Conservation (phyloP, 2,888 invertebrate genomes). For the Tetranychus piercei region DNA sequence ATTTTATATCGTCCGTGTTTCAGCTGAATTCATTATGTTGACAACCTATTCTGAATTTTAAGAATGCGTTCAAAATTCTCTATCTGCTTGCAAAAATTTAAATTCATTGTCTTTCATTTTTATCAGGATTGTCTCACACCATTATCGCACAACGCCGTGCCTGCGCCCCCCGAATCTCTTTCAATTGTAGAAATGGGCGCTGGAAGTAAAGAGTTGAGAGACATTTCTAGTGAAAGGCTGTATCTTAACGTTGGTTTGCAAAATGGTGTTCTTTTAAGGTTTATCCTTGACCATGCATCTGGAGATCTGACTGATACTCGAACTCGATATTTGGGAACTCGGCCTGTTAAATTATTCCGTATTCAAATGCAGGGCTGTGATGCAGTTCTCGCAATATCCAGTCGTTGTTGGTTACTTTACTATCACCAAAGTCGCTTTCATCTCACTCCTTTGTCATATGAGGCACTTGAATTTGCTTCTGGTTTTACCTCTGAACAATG, state of each 20-base stretch:
- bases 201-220: conserved; percentile 31
- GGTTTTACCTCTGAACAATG: conserved; percentile 90
- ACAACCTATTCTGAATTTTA: neutral
- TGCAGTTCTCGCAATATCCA: conserved; percentile 87
- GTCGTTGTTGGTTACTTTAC: conserved; percentile 92
- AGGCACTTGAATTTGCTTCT: conserved; percentile 87
- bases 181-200: conserved; percentile 84
- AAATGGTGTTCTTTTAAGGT: conserved; percentile 41
- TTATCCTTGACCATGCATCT: conserved; percentile 40
- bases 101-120: conserved; percentile 18
- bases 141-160: conserved; percentile 86
- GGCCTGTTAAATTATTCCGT: conserved; percentile 86
- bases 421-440: conserved; percentile 90
- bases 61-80: neutral
- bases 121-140: conserved; percentile 72
- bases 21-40: conserved; percentile 12
- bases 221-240: conserved; percentile 47
- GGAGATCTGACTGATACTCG: conserved; percentile 93
- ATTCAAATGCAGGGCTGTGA: conserved; percentile 88
- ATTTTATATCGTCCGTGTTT: conserved; percentile 16
- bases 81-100: neutral
- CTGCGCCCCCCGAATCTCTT: conserved; percentile 84
- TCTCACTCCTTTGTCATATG: conserved; percentile 84
- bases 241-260: conserved; percentile 84
- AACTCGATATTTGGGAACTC: conserved; percentile 83